Base-by-base conservation (phyloP, 2,797 vertebrate genomes). In the Esox lucius region DNA sequence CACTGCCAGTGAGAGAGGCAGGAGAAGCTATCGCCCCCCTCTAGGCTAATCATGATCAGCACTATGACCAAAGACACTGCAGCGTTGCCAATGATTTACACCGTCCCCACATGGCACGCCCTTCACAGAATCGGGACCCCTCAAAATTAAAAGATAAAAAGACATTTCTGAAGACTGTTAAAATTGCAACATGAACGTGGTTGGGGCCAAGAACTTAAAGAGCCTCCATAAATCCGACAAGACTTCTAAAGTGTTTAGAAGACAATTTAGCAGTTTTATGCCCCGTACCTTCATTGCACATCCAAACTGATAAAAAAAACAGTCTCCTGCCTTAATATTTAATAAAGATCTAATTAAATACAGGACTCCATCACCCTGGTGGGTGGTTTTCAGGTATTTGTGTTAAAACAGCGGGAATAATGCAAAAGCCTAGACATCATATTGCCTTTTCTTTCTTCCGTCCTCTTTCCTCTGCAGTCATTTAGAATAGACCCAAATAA, bases 381-480 rank as follows among this genome's bases (percentile, higher is more conserved):
- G 84, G 91, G 90, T 8, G 85, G 84, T 91, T 93, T 94, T 93
- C 91, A 91, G 91, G 88, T 91, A 92, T 93, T 94, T 92, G 92
- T 93, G 88, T 85, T 93, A 93, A 94, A 94, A 91, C 87, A 53
- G 28, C 28, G 79, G 53, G 88, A 92, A 92, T 91, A 91, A 91
- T 89, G 91, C 90, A 90, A 87, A 87, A 73, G 35, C 87, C 75
- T 61, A 76, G 84, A 81, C 84, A 81, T 80, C 79, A 90, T 91
- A 93, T 92, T 92, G 88, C 90, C 75, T 88, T 82, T 78, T 82
- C 83, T 84, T 83, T 80, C 83, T 8, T 39, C 7, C 35, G 4
- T 39, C 35, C 5, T 79, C 83, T 0, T 39, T 39, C 35, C 2
- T 39, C 2, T 39, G 35, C 7, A 39, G 35, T 85, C 80, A 83